These are phyloP conservation scores for Epizoanthus illoricatus DNA, from an alignment of 92 coral and sea anemone genomes.

Conservation along the genomic window DNA sequence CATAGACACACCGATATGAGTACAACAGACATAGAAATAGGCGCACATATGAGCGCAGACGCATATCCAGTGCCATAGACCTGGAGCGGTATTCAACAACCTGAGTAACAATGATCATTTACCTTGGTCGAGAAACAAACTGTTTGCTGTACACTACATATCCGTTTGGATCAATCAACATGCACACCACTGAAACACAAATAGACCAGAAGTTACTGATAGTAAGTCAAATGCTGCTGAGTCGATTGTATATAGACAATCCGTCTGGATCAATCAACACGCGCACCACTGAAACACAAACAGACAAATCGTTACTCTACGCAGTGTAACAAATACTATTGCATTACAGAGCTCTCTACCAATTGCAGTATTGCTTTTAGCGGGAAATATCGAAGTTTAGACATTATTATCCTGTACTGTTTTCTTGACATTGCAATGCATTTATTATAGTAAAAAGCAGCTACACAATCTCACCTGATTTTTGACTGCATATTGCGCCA, in stretches of 20 bases:
- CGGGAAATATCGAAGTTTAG: no score
- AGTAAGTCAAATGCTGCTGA: background rate
- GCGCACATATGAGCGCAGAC: background rate
- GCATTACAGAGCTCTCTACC: background rate
- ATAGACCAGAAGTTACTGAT: background rate
- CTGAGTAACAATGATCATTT: background rate
- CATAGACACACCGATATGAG: no score
- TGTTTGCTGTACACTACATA: constrained; percentile 79
- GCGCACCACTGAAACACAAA: no score
- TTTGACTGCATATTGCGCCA: constrained; percentile 68
- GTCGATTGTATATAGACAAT: background rate
- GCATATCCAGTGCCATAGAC: background rate
- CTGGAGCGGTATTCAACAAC: background rate
- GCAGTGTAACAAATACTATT: no score
- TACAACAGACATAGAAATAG: background rate
- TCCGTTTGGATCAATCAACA: constrained; percentile 82
- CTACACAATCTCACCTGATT: constrained; percentile 45
- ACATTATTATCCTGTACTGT: no score
- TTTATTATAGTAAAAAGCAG: background rate
- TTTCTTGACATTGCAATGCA: background rate
- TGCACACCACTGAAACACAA: constrained; percentile 63
- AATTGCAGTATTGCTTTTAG: background rate
- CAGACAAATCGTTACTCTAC: no score
- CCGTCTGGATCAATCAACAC: background rate
- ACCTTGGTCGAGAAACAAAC: constrained; percentile 72